Conservation (phyloP, 2,797 vertebrate genomes). For the Brachyrhaphis roseni region DNA sequence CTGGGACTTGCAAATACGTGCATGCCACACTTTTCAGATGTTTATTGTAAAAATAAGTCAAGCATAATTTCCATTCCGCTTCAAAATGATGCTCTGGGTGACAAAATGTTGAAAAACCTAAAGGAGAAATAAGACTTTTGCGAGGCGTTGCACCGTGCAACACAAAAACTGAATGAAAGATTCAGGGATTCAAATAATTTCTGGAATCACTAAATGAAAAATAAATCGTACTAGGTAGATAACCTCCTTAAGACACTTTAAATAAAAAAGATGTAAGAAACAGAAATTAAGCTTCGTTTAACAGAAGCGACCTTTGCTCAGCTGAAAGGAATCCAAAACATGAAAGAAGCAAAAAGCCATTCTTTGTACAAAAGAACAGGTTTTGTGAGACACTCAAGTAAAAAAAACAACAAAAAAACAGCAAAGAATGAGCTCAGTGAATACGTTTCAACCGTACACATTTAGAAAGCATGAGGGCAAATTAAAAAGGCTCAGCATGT, state of each 20-base stretch:
- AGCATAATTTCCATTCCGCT: not conserved
- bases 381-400: conserved; percentile 26
- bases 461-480: conserved; percentile 2
- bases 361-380: conserved; percentile 24
- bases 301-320: conserved; percentile 33
- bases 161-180: not conserved
- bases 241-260: conserved; percentile 8
- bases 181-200: conserved; percentile 3
- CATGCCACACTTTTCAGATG: not conserved
- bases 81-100: not conserved
- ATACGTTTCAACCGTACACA: conserved; percentile 43
- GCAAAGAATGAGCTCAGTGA: conserved; percentile 29
- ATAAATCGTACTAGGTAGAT: not conserved
- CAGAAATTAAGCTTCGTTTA: conserved; percentile 5
- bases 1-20: not conserved
- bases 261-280: conserved; percentile 15
- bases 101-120: not conserved
- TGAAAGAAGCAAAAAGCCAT: conserved; percentile 5
- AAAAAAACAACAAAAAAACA: conserved; percentile 16
- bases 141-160: not conserved
- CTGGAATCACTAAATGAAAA: not conserved
- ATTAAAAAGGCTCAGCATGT: conserved; percentile 33
- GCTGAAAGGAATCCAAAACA: conserved; percentile 17
- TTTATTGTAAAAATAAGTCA: not conserved
- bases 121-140: not conserved